phyloP scores from a whole-genome alignment of 2,797 vertebrate genomes.

The Mico argentatus region DNA sequence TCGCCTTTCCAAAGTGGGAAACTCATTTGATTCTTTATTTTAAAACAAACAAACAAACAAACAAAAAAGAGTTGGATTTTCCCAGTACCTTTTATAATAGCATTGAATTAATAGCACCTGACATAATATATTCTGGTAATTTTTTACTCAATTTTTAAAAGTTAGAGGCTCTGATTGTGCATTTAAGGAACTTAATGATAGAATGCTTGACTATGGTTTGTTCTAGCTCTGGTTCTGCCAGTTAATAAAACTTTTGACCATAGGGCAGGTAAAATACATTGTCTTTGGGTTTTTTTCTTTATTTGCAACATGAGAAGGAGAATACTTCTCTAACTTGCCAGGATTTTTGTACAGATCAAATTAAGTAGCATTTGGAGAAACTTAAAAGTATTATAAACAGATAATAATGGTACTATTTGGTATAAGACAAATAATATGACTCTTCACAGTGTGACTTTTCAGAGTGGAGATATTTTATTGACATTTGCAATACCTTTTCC shows the following conservation, averaged over 20 bases:
- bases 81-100: not conserved
- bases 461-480: constrained; percentile 12
- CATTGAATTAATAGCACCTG: not conserved
- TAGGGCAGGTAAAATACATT: not conserved
- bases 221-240: not conserved
- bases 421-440: not conserved
- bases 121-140: not conserved
- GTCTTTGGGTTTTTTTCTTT: constrained; percentile 15
- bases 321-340: not conserved
- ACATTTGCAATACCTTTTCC: not conserved
- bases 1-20: not conserved
- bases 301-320: not conserved
- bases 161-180: not conserved
- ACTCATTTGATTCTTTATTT: constrained; percentile 39
- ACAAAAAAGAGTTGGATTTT: not conserved
- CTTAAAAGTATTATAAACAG: not conserved
- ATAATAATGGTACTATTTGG: not conserved
- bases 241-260: not conserved
- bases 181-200: not conserved
- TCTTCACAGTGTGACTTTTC: constrained; percentile 19
- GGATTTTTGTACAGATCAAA: not conserved
- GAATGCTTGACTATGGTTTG: not conserved
- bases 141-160: not conserved
- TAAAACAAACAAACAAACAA: not conserved
- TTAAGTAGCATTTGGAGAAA: constrained; percentile 26